Evolutionary conservation across 1,140 invertebrate species (phyloP), one percentile per base, ranked within the genome.

Genomic region (Coenobita brevimanus): DNA sequence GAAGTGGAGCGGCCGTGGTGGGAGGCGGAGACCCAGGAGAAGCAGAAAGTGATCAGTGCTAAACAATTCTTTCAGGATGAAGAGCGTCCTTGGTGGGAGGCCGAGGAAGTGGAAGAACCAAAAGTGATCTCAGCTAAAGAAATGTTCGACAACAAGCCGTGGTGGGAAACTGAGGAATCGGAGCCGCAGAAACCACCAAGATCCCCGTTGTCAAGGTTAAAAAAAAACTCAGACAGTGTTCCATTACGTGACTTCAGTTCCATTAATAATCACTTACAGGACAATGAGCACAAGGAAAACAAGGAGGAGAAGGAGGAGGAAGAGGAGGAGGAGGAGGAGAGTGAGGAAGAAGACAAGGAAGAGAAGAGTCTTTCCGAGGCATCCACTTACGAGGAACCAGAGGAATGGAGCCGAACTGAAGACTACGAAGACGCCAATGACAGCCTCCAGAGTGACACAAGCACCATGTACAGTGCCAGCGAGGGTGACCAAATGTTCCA

Each of bases 381-480:
- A 50, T 85, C 38, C 10, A 46, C 41, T 69, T 41, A 50, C 50
- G 81, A 71, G 41, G 81, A 82, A 50, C 13, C 17, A 17, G 73
- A 85, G 33, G 57, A 57, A 24, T 83, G 38, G 30, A 83, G 36
- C 21, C 24, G 67, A 50, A 73, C 81, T 4, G 81, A 83, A 8
- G 76, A 80, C 62, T 86, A 54, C 43, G 73, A 86, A 30, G 73
- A 78, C 30, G 75, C 73, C 24, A 79, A 57, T 27, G 73, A 86
- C 6, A 86, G 60, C 41, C 8, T 69, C 21, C n/a, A 46, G 15
- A 79, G 62, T 27, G 60, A 78, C 41, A 80, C 13, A 24, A 87
- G 85, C 21, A 80, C 36, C 67, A 69, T 87, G 85, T 87, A 81
- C 76, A 81, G 62, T 27, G 85, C 64, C 13, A 87, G 85, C 46